phyloP scores from a whole-genome alignment of 2,113 vertebrate genomes.

The Pelodiscus sinensis region DNA sequence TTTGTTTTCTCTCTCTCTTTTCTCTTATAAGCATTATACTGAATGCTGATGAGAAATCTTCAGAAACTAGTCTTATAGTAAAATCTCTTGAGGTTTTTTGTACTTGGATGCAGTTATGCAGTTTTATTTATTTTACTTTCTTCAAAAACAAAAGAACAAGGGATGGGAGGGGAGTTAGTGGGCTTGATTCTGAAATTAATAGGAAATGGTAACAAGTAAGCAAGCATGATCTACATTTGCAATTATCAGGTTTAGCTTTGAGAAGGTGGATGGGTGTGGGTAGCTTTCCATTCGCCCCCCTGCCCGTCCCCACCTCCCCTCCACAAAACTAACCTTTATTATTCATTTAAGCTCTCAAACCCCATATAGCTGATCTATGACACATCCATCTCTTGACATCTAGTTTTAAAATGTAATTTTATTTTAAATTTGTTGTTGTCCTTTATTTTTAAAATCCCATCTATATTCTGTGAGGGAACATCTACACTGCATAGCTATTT shows the following conservation, averaged over 20 bases:
- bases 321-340: background rate
- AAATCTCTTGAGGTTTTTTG: background rate
- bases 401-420: background rate
- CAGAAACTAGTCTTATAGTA: background rate
- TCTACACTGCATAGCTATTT: too few species aligned
- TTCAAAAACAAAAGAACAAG: background rate
- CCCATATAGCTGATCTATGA: background rate
- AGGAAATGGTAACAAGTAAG: background rate
- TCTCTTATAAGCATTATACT: background rate
- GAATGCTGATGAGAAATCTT: background rate
- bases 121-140: background rate
- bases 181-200: background rate
- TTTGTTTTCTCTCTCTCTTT: background rate
- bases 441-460: background rate
- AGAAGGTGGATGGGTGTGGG: background rate
- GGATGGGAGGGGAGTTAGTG: background rate
- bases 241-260: background rate
- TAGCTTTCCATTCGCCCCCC: background rate
- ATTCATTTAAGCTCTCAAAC: background rate
- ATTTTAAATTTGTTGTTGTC: background rate
- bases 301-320: background rate
- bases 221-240: background rate
- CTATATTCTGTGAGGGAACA: background rate
- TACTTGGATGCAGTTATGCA: background rate
- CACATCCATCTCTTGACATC: background rate